Percentiles rank a stretch among this genome's conserved stretches.
Conservation (phyloP, 1,140 invertebrate species). For the Geopemphigus sp. region DNA sequence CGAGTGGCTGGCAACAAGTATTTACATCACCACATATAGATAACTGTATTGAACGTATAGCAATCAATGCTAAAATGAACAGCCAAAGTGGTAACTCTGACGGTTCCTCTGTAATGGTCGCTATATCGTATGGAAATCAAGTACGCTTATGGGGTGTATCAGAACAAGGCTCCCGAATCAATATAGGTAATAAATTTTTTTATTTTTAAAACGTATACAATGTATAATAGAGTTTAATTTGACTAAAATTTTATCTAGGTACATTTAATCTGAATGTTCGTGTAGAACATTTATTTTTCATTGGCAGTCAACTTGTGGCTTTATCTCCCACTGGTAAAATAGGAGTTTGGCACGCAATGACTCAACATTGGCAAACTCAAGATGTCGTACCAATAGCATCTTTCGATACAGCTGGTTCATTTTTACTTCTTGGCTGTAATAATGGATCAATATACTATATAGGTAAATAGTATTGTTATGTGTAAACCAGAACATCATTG, state of each 20-base stretch:
- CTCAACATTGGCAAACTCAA: slow-evolving; percentile 96
- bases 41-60: slow-evolving; percentile 83
- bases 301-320: slow-evolving; percentile 93
- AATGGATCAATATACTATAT: slow-evolving; percentile 98
- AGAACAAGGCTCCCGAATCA: slow-evolving; percentile 72
- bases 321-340: slow-evolving; percentile 93
- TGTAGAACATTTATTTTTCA: slow-evolving; percentile 95
- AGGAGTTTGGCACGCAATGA: slow-evolving; percentile 98
- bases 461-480: slow-evolving; percentile 67
- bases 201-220: too few relatives aligned
- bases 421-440: slow-evolving; percentile 88
- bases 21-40: slow-evolving; percentile 93
- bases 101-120: slow-evolving; percentile 75
- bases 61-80: slow-evolving; percentile 90
- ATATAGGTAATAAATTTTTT: slow-evolving; percentile 74
- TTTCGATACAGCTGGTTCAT: slow-evolving; percentile 94
- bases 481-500: too few relatives aligned
- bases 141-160: slow-evolving; percentile 87
- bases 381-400: slow-evolving; percentile 92
- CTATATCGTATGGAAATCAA: slow-evolving; percentile 80
- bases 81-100: slow-evolving; percentile 59
- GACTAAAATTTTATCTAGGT: slow-evolving; percentile 57
- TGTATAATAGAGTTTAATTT: neutral
- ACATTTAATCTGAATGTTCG: slow-evolving; percentile 88
- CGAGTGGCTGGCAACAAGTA: slow-evolving; percentile 90